phyloP scores from a whole-genome alignment of 2,888 invertebrate genomes.

The Clivina fossor region DNA sequence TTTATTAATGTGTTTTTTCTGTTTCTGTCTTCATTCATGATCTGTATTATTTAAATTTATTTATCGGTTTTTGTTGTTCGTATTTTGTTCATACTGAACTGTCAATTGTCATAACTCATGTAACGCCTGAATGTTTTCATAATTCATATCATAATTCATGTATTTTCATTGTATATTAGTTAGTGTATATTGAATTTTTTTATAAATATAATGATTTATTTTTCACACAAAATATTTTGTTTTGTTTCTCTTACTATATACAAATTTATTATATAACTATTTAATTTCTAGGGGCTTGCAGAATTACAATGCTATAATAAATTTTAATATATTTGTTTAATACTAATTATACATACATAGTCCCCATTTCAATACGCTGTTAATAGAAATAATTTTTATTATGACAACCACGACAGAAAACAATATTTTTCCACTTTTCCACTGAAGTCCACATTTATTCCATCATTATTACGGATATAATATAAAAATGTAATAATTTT shows the following conservation, averaged over 20 bases:
- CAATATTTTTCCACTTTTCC: too few relatives aligned
- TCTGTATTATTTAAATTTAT: slow-evolving; percentile 9
- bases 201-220: slow-evolving; percentile 30
- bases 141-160: slow-evolving; percentile 23
- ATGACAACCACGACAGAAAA: too few relatives aligned
- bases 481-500: too few relatives aligned
- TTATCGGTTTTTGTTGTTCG: neutral
- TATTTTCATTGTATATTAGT: slow-evolving; percentile 22
- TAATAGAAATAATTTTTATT: too few relatives aligned
- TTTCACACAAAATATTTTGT: slow-evolving; percentile 12
- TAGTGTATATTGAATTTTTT: slow-evolving; percentile 28
- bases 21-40: neutral
- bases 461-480: too few relatives aligned
- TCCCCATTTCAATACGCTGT: too few relatives aligned
- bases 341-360: too few relatives aligned
- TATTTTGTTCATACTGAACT: neutral
- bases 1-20: slow-evolving; percentile 3
- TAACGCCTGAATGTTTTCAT: slow-evolving; percentile 14
- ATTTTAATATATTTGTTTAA: neutral
- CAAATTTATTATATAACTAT: too few relatives aligned
- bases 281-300: too few relatives aligned
- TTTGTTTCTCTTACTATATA: neutral
- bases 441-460: too few relatives aligned
- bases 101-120: slow-evolving; percentile 19
- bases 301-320: neutral